Evolutionary conservation across 2,888 invertebrate genomes (phyloP).

Genomic region (Plemyria rubiginata): DNA sequence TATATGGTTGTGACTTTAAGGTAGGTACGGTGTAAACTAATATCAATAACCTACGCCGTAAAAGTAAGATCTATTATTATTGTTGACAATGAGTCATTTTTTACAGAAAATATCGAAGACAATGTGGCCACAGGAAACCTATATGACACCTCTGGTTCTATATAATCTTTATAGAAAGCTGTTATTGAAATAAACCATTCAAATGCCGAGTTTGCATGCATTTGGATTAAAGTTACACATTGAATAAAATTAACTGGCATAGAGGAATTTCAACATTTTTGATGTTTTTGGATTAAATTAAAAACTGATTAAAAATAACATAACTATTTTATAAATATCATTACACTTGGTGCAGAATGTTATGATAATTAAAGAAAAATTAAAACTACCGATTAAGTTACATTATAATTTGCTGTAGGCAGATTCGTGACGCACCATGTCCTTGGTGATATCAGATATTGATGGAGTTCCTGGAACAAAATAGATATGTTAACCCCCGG

Average conservation of each 20-base stretch:
- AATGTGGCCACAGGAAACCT: constrained; percentile 70
- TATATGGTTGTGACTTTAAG: constrained; percentile 80
- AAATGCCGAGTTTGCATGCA: neutral
- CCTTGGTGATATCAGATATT: constrained; percentile 85
- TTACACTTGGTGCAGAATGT: neutral
- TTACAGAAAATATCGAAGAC: constrained; percentile 74
- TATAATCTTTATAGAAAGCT: constrained; percentile 73
- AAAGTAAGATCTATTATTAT: too few species aligned
- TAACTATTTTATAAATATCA: neutral
- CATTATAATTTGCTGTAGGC: constrained; percentile 79
- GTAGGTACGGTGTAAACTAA: constrained; percentile 43
- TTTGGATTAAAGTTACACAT: neutral
- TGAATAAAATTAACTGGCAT: neutral
- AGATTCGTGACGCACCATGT: constrained; percentile 89
- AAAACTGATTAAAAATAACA: neutral
- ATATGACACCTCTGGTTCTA: constrained; percentile 71
- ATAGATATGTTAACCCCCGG: too few species aligned
- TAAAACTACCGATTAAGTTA: neutral
- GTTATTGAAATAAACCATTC: constrained; percentile 62
- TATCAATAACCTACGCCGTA: too few species aligned
- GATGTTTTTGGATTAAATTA: neutral
- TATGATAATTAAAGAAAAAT: neutral
- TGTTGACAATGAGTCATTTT: constrained; percentile 9
- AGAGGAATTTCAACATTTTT: neutral
- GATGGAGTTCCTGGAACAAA: constrained; percentile 85